phyloP scores from a whole-genome alignment of 2,113 vertebrate genomes.

The Melospiza georgiana region DNA sequence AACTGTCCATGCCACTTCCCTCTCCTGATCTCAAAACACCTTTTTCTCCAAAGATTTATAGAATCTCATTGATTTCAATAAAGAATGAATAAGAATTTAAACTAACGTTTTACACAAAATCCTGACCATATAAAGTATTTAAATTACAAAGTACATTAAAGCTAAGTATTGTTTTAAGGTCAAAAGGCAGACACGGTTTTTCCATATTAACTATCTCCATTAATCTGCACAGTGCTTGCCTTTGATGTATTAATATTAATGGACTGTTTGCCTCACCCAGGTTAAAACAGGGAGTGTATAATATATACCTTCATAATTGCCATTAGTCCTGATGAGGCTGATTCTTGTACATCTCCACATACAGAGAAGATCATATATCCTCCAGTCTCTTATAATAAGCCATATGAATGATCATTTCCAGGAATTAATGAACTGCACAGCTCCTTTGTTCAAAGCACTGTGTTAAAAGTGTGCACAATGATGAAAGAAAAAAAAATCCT shows the following conservation, averaged over 20 bases:
- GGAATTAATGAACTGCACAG: constrained; percentile 19
- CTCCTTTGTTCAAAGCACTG: background rate
- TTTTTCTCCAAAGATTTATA: background rate
- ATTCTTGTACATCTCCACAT: background rate
- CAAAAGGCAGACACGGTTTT: background rate
- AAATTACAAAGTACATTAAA: background rate
- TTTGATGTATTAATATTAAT: background rate
- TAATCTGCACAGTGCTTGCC: background rate
- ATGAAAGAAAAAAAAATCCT: background rate
- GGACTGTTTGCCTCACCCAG: background rate
- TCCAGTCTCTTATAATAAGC: background rate
- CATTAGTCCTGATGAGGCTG: constrained; percentile 7
- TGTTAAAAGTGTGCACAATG: background rate
- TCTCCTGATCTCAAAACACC: background rate
- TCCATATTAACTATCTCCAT: background rate
- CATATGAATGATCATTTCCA: background rate
- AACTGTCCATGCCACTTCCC: background rate
- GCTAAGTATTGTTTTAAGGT: background rate
- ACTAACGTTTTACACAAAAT: background rate
- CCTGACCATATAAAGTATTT: background rate
- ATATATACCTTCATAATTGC: background rate
- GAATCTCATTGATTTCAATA: background rate
- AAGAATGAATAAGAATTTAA: background rate
- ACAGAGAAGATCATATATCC: background rate
- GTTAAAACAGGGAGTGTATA: background rate